Percentiles rank a stretch among this genome's conserved stretches.
Evolutionary conservation across 1,140 invertebrate genomes (phyloP).

Genomic region (Harlomillsia oculata): DNA sequence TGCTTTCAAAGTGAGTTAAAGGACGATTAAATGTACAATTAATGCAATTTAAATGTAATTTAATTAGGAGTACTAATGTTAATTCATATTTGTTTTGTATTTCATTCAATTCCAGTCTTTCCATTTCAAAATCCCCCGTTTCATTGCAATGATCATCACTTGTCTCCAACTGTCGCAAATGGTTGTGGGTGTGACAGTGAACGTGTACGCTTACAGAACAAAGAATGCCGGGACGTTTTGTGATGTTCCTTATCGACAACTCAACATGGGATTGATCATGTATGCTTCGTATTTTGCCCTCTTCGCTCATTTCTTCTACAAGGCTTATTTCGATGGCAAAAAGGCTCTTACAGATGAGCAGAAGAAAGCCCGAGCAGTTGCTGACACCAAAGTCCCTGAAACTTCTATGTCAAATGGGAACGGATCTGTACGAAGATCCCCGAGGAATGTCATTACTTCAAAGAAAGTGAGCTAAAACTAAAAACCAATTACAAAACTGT

Average conservation of each 20-base stretch:
- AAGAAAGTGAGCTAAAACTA: too few species aligned
- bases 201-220: slow-evolving; percentile 68
- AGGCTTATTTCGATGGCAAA: slow-evolving; percentile 57
- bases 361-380: neutral
- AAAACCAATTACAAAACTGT: too few species aligned
- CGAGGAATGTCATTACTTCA: too few species aligned
- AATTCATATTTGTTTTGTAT: too few species aligned
- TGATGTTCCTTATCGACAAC: slow-evolving; percentile 75
- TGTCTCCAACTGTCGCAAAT: slow-evolving; percentile 86
- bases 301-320: slow-evolving; percentile 82
- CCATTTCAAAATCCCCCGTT: slow-evolving; percentile 70
- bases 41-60: too few species aligned
- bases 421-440: too few species aligned
- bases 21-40: too few species aligned
- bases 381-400: too few species aligned
- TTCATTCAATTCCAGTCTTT: slow-evolving; percentile 51
- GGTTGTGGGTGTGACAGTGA: slow-evolving; percentile 83
- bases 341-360: neutral
- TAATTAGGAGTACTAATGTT: too few species aligned
- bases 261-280: slow-evolving; percentile 82
- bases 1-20: slow-evolving; percentile 23
- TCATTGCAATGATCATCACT: slow-evolving; percentile 85
- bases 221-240: slow-evolving; percentile 57
- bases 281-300: slow-evolving; percentile 88
- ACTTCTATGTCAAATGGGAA: too few species aligned